phyloP scores from a whole-genome alignment of 2,113 vertebrate genomes.

The Pelobates fuscus region DNA sequence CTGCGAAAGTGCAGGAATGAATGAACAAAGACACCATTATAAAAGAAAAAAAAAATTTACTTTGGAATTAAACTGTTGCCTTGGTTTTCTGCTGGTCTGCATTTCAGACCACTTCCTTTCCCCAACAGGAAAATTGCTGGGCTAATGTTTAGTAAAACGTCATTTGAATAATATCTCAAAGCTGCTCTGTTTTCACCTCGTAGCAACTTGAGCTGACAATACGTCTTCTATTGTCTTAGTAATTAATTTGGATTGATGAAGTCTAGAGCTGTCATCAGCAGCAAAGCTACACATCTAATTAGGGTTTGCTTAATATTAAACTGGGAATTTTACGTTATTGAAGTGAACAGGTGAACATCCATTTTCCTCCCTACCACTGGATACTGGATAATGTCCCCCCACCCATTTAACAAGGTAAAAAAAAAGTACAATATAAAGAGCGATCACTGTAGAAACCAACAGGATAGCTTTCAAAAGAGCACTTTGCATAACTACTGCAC shows the following conservation, averaged over 20 bases:
- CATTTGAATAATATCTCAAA: slow-evolving; percentile 30
- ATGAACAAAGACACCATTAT: slow-evolving; percentile 47
- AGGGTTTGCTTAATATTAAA: background rate
- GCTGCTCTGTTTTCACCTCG: slow-evolving; percentile 20
- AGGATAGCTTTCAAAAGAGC: too few species aligned
- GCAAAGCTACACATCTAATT: background rate
- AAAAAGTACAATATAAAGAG: too few species aligned
- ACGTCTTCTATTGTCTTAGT: background rate
- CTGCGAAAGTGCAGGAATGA: slow-evolving; percentile 35
- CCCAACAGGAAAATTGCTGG: slow-evolving; percentile 21
- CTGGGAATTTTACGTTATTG: too few species aligned
- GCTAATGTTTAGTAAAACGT: slow-evolving; percentile 15
- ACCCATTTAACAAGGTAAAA: too few species aligned
- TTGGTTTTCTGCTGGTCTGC: slow-evolving; percentile 37
- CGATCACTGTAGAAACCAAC: too few species aligned
- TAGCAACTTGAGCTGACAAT: background rate
- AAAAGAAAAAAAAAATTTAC: slow-evolving; percentile 40
- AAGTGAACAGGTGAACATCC: too few species aligned
- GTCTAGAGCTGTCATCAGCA: background rate
- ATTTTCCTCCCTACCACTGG: too few species aligned
- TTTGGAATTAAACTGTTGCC: slow-evolving; percentile 38
- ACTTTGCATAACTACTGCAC: too few species aligned
- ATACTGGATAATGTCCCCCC: too few species aligned
- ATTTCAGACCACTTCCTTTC: slow-evolving; percentile 42
- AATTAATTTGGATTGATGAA: background rate